phyloP scores from a whole-genome alignment of 2,888 invertebrate species.

The Sphaerophoria rueppellii region DNA sequence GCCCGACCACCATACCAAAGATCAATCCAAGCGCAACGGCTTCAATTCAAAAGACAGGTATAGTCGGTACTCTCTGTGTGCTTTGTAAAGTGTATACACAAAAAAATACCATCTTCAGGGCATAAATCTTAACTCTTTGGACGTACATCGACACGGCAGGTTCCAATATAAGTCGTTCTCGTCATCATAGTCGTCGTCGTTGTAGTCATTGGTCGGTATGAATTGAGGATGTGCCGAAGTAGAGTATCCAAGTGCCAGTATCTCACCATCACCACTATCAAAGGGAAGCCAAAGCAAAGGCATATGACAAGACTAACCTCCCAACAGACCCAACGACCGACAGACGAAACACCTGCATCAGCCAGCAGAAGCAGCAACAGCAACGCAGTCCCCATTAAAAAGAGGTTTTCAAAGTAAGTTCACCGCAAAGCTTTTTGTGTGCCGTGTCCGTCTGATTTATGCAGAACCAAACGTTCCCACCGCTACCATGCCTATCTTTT shows the following conservation, averaged over 20 bases:
- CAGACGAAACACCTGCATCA: conserved; percentile 1
- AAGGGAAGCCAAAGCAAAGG: conserved; percentile 11
- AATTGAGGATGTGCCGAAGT: conserved; percentile 71
- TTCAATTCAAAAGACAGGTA: conserved; percentile 20
- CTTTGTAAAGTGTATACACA: background rate
- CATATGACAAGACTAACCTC: conserved; percentile 55
- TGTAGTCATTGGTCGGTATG: conserved; percentile 38
- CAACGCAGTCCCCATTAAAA: conserved; percentile 64
- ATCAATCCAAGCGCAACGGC: conserved; percentile 67
- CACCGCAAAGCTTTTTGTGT: conserved; percentile 75
- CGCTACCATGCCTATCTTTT: conserved; percentile 18
- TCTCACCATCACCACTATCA: conserved; percentile 4
- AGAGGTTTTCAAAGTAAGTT: conserved; percentile 75
- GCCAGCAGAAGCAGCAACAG: conserved; percentile 2
- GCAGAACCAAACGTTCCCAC: conserved; percentile 73
- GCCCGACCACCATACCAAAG: conserved; percentile 23
- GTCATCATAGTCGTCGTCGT: background rate
- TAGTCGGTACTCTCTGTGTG: background rate
- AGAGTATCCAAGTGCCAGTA: conserved; percentile 24
- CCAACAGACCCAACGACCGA: conserved; percentile 34
- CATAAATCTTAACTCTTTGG: conserved; percentile 64
- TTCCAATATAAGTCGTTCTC: conserved; percentile 45
- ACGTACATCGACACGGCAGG: conserved; percentile 54
- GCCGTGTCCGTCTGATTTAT: conserved; percentile 75
- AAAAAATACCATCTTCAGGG: conserved; percentile 40